Base-by-base conservation (phyloP, 1,140 invertebrate species). In the Drosophila kepulauana region DNA sequence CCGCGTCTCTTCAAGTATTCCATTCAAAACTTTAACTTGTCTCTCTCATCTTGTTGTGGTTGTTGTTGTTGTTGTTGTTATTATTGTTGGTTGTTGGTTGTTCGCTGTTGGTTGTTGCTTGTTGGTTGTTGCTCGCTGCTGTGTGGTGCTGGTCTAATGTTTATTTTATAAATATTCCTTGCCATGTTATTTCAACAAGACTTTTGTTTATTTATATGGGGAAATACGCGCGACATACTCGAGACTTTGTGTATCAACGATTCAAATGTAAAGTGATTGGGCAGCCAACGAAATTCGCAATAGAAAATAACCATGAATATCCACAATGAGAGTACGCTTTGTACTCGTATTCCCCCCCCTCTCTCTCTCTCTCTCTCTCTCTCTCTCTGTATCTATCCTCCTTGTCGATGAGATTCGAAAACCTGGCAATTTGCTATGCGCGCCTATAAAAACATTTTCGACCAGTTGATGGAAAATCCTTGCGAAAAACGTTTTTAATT, bases 401-500 rank as follows among this genome's bases (percentile, higher is more conserved):
- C 58, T 52, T 79, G 45, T 45, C 25, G 43, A 33, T 48, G 45
- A 51, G 45, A 49, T 73, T 51, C 33, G 43, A 30, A 59, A 72
- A 54, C 79, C 80, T 59, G 74, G 52, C 71, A 66, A 84, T 75
- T 86, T 72, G 70, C 45, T 70, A 48, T 81, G 82, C 45, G 66
- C 15, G 69, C 76, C 84, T 88, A 81, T 88, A 33, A 85, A 89
- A 89, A 88, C 85, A 88, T 66, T 87, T 46, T 20, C 33, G 79
- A 57, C 52, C 69, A 67, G 15, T 38, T 10, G 20, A 59, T 59
- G 64, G 69, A 68, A 84, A 89, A 89, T 88, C 85, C 85, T 89
- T 85, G 85, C 85, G 70, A 85, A 81, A 88, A 89, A 81, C 72
- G 74, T 81, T 89, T 89, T 89, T 85, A 89, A 90, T 88, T 89